Evolutionary conservation across 2,113 vertebrate genomes (phyloP).

Genomic region (Ascaphus truei): DNA sequence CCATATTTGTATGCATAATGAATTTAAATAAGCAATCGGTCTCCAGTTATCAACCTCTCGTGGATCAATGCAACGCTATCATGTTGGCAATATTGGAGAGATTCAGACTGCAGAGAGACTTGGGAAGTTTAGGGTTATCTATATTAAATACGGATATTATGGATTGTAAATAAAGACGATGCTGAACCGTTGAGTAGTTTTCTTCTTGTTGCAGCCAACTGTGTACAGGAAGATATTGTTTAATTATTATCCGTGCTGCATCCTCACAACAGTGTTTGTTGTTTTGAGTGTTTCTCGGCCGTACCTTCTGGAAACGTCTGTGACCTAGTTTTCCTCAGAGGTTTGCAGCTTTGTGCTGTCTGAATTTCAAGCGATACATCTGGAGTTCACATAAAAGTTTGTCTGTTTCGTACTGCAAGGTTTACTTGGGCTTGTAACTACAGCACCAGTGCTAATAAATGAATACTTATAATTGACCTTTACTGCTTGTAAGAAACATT

Average conservation of each 20-base stretch:
- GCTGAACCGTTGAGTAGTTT: no score
- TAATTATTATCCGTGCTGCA: slow-evolving; percentile 3
- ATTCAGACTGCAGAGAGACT: no score
- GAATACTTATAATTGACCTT: background rate
- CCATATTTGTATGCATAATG: no score
- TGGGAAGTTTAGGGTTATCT: no score
- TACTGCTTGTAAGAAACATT: background rate
- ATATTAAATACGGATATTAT: no score
- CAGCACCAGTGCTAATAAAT: background rate
- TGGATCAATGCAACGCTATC: no score
- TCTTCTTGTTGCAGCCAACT: background rate
- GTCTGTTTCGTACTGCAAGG: background rate
- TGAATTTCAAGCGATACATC: slow-evolving; percentile 16
- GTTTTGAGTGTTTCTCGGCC: slow-evolving; percentile 22
- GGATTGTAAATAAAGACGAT: no score
- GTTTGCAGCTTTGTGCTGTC: slow-evolving; percentile 10
- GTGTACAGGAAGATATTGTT: background rate
- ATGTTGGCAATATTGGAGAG: no score
- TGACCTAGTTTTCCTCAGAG: slow-evolving; percentile 30
- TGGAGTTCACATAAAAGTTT: slow-evolving; percentile 19
- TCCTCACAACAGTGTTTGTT: slow-evolving; percentile 22
- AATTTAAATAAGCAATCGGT: no score
- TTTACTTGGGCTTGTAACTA: background rate
- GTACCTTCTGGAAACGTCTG: slow-evolving; percentile 29
- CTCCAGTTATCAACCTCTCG: no score